phyloP scores from a whole-genome alignment of 1,140 invertebrate species.

The Protaetia brevitarsis region DNA sequence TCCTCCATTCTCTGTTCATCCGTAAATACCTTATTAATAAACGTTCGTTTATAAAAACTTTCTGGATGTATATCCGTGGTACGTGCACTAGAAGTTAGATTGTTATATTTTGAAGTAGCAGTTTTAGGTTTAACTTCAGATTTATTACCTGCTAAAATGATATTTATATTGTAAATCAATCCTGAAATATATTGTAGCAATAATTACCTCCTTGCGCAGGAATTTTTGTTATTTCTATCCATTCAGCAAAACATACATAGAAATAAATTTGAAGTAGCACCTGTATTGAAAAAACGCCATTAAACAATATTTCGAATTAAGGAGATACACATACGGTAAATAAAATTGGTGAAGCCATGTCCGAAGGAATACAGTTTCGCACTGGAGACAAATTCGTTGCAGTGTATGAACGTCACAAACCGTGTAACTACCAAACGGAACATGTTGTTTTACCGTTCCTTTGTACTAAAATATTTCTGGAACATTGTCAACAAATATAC shows the following conservation, averaged over 20 bases:
- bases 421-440: slow-evolving; percentile 19
- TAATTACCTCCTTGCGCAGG: background rate
- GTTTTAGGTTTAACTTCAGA: background rate
- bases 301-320: background rate
- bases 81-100: background rate
- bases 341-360: background rate
- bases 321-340: background rate
- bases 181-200: background rate
- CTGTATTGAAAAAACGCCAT: background rate
- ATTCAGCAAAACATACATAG: background rate
- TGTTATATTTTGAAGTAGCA: background rate
- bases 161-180: background rate
- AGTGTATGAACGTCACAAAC: background rate
- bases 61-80: background rate
- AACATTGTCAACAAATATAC: no score
- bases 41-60: background rate
- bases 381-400: background rate
- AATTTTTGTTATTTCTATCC: slow-evolving; percentile 12
- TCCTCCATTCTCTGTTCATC: background rate
- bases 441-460: no score
- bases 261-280: background rate
- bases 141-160: background rate
- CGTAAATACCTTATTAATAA: background rate
- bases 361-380: background rate
- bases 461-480: no score